Evolutionary conservation across 2,797 vertebrate genomes (phyloP).

Genomic region (Decapterus maruadsi): DNA sequence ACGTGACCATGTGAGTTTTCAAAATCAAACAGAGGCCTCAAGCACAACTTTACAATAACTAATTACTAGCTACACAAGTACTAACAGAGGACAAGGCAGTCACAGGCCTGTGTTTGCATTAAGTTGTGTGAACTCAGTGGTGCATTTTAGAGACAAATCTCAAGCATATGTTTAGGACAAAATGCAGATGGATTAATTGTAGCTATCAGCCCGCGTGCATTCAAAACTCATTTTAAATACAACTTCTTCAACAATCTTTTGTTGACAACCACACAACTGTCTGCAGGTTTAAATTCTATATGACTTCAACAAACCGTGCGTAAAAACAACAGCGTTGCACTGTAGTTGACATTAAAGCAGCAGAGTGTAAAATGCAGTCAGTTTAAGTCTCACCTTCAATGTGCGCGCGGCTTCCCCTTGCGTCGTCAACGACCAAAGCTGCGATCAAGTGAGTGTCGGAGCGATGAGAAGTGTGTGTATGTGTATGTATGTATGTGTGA

Average conservation of each 20-base stretch:
- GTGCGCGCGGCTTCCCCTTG: constrained; percentile 66
- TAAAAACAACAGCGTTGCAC: too few species aligned
- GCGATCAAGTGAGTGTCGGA: constrained; percentile 42
- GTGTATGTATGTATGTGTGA: too few species aligned
- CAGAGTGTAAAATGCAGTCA: not conserved
- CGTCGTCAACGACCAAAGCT: constrained; percentile 43
- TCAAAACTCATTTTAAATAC: not conserved
- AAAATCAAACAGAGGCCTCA: not conserved
- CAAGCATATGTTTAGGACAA: not conserved
- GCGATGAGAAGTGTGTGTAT: constrained; percentile 22
- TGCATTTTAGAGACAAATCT: not conserved
- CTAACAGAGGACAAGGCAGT: not conserved
- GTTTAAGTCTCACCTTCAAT: constrained; percentile 72
- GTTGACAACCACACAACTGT: not conserved
- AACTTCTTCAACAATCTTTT: not conserved
- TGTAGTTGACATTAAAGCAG: not conserved
- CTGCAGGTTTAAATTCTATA: too few species aligned
- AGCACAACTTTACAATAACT: constrained; percentile 15
- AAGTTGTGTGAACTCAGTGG: not conserved
- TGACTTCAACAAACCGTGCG: not conserved
- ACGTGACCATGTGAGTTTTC: constrained; percentile 17
- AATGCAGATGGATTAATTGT: not conserved
- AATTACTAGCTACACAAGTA: not conserved
- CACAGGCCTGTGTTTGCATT: not conserved
- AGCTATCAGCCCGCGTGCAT: not conserved